phyloP scores from a whole-genome alignment of 1,140 invertebrate species.

The Calycopis cecrops region DNA sequence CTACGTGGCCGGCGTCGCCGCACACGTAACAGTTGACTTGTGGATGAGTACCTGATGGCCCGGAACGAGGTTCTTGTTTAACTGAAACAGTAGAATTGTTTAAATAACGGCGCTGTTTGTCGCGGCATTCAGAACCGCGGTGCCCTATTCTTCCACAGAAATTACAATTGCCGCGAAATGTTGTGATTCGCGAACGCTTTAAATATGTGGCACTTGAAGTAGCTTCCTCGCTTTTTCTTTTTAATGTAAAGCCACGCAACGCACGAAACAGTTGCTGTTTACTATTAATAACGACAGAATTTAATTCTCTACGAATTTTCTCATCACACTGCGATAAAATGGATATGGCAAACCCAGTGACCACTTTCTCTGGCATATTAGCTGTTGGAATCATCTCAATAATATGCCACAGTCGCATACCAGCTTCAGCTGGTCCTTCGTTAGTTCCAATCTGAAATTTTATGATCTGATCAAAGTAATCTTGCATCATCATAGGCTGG shows the following conservation, averaged over 20 bases:
- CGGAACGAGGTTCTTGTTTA: not conserved
- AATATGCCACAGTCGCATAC: slow-evolving; percentile 25
- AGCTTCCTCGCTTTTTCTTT: slow-evolving; percentile 7
- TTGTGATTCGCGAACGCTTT: too few species aligned
- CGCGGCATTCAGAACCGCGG: not conserved
- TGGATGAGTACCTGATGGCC: too few species aligned
- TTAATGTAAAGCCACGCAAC: slow-evolving; percentile 18
- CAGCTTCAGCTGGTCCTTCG: slow-evolving; percentile 26
- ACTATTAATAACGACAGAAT: slow-evolving; percentile 17
- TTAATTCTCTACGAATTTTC: slow-evolving; percentile 23
- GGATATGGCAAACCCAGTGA: slow-evolving; percentile 27
- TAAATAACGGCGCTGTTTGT: not conserved
- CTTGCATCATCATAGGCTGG: slow-evolving; percentile 31
- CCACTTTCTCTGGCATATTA: slow-evolving; percentile 22
- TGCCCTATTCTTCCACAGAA: not conserved
- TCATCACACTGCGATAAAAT: slow-evolving; percentile 24
- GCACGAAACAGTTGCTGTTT: slow-evolving; percentile 25
- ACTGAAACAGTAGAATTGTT: not conserved
- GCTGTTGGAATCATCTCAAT: slow-evolving; percentile 28
- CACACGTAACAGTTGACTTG: slow-evolving; percentile 19
- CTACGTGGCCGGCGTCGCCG: slow-evolving; percentile 19
- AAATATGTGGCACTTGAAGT: too few species aligned
- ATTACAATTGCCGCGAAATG: not conserved
- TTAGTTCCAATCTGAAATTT: slow-evolving; percentile 24
- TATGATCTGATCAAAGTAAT: slow-evolving; percentile 31